Base-by-base conservation (phyloP, 2,888 invertebrate species). In the Petrolisthes manimaculis region DNA sequence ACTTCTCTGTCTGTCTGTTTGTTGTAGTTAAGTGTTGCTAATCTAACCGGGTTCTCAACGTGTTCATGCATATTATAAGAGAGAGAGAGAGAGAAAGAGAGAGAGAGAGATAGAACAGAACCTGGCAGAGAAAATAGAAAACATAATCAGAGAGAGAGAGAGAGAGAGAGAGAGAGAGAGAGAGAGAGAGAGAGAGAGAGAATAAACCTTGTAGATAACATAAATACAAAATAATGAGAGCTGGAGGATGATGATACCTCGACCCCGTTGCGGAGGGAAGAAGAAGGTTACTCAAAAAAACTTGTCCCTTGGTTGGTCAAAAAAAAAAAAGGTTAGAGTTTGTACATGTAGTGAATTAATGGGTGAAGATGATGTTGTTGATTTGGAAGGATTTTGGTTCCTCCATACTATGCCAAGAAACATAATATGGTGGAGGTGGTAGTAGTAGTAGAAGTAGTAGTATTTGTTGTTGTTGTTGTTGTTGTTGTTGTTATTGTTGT, bases 241-340 rank as follows among this genome's bases (percentile, higher is more conserved):
- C 37, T 37, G 37, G 37, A 37, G 37, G 37, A 37, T 37, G 37
- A 37, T 37, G 37, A 37, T 37, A 37, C 37, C 37, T 37, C 37
- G 37, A 37, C 37, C 37, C 37, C 37, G 37, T 37, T 37, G 37
- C 37, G 2, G 37, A 37, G 37, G 37, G 37, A 37, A 37, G 37
- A 37, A 37, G 37, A 37, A 37, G 37, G 37, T 37, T 37, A 37
- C 37, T 37, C 0, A 37, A 37, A 37, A 37, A 37, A 37, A 37
- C 37, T 37, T 54, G 14, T 78, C 54, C 18, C n/a, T 14, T 78
- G 9, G 9, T 3, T 78, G 8, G 37, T 54, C 3, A n/a, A 18
- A 37, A 77, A 37, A 74, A 71, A 78, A 78, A 78, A 51, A 5
- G 78, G 24, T 78, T 54, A 78, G 53, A 51, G 54, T 51, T 78